These are phyloP conservation scores for Halcyon badia DNA, from an alignment of 2,797 vertebrate genomes.

Conservation along the genomic window DNA sequence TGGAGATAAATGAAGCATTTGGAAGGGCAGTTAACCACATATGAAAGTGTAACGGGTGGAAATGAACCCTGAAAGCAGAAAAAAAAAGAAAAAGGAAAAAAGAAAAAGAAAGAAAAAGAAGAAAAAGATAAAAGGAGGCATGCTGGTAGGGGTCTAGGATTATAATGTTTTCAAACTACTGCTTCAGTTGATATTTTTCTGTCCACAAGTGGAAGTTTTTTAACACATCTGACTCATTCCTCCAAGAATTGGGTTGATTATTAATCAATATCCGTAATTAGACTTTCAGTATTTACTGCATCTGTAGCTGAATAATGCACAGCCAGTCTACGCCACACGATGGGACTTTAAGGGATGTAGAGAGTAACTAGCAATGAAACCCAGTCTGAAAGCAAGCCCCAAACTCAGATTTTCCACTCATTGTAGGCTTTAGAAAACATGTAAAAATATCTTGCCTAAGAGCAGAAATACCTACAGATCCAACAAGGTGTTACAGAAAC, in stretches of 20 bases:
- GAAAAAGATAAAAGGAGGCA: fast-evolving
- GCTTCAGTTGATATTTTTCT: background rate
- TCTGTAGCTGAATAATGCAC: background rate
- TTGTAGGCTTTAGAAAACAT: background rate
- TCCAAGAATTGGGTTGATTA: background rate
- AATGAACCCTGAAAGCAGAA: background rate
- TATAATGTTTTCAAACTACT: background rate
- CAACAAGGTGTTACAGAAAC: background rate
- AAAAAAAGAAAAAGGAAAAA: background rate
- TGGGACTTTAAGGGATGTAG: background rate
- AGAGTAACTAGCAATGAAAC: background rate
- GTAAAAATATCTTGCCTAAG: background rate
- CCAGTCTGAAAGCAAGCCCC: background rate
- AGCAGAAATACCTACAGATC: background rate
- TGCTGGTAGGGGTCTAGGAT: background rate
- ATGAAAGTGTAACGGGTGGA: background rate
- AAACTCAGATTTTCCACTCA: background rate
- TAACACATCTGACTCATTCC: background rate
- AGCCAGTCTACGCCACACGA: background rate
- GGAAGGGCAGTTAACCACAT: background rate
- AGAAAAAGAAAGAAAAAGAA: background rate
- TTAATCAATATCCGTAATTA: background rate
- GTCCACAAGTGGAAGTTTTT: background rate
- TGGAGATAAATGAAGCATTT: background rate
- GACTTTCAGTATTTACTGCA: background rate